Percentiles rank a stretch among this genome's conserved stretches.
Conservation (phyloP, 2,113 vertebrate genomes). For the Leucopsar rothschildi region DNA sequence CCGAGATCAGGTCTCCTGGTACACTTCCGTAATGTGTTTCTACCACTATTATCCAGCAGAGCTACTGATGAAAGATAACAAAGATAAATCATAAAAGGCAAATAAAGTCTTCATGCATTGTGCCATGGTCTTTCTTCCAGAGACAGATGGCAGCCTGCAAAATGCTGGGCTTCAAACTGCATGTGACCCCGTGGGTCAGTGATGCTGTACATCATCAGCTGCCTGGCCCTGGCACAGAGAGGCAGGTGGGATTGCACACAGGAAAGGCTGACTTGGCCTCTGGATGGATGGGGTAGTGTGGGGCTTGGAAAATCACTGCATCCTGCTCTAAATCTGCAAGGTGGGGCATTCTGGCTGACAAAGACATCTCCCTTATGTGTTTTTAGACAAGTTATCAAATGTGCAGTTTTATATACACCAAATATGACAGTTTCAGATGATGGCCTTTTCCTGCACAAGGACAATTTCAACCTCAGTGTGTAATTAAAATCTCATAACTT, state of each 20-base stretch:
- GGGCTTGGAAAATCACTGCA: neutral
- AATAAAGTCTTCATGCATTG: neutral
- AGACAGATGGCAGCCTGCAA: neutral
- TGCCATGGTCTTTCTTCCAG: neutral
- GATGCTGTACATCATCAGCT: neutral
- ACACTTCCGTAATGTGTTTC: neutral
- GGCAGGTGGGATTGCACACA: neutral
- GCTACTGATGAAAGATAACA: neutral
- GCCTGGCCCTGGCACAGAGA: neutral
- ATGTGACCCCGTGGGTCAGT: neutral
- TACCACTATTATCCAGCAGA: neutral
- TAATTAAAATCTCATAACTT: neutral
- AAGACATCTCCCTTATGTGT: neutral
- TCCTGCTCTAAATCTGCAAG: conserved; percentile 14
- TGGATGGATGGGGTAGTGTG: neutral
- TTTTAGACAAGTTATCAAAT: neutral
- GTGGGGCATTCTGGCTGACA: neutral
- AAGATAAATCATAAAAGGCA: neutral
- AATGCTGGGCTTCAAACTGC: neutral
- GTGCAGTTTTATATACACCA: neutral
- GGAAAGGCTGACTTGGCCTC: neutral
- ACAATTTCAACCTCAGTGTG: neutral
- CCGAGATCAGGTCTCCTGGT: neutral
- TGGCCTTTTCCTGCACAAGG: neutral
- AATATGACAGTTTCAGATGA: neutral